Evolutionary conservation across 2,888 invertebrate genomes (phyloP), one percentile per base, ranked within the genome.

Genomic region (Stictocephala bisonia): DNA sequence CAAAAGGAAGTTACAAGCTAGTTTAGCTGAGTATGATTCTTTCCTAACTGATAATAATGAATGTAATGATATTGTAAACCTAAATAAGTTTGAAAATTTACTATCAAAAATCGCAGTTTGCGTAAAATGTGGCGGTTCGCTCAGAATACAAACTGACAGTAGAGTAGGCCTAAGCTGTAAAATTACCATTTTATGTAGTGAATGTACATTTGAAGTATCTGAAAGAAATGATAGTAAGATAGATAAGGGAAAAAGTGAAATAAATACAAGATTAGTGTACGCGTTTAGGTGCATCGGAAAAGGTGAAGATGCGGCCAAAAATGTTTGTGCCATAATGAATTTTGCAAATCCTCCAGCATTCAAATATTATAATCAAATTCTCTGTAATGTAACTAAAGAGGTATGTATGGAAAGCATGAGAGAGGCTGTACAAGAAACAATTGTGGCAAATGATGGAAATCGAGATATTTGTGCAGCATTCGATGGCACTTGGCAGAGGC

Each of bases 11-110:
- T 56, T 26, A 56, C 56, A 15, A 56, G 56, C 56, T 56, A 56
- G 56, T 56, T 56, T 56, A 56, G 24, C 56, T 22, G 56, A 56
- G 56, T 56, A 56, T 56, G 56, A 56, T 56, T 56, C 56, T n/a
- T 56, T 56, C 56, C n/a, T 22, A 22, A 56, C 56, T 24, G 27
- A 24, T 56, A 56, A 56, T 6, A 18, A 56, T 56, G 56, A 56
- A 56, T 56, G 56, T n/a, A 56, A 56, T 56, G 56, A 24, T 53
- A 24, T 53, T 53, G 53, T 53, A 20, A 24, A 53, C 20, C 13
- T 3, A 15, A 24, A 9, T 24, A 53, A 53, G 53, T 53, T 53
- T 53, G 53, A 6, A 53, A 53, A 53, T 56, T 18, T 56, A 26
- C 13, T 22, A 56, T 56, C 3, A 56, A 56, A 56, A 56, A 56